A percentile compares a stretch with the other conserved stretches of the same genome.
phyloP scores from a whole-genome alignment of 2,888 invertebrate genomes.

The Lasioglossum pauxillum region DNA sequence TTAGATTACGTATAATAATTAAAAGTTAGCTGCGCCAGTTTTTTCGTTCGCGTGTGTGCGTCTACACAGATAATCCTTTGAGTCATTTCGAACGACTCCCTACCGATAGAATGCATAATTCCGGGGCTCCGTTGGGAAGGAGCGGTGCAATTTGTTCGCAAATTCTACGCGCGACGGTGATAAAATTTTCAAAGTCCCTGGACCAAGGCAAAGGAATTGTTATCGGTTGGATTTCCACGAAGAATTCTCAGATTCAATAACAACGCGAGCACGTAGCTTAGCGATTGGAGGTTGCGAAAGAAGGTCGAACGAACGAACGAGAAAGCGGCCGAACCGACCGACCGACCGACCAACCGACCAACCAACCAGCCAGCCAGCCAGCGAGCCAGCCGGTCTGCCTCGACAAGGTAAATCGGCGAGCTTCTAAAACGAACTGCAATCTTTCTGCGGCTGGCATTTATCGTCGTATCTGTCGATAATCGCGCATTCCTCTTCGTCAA shows the following conservation, averaged over 20 bases:
- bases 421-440: slow-evolving; percentile 67
- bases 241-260: slow-evolving; percentile 46
- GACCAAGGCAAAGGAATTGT: background rate
- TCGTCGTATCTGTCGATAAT: slow-evolving; percentile 72
- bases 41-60: too few relatives aligned
- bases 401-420: slow-evolving; percentile 64
- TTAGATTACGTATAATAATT: too few relatives aligned
- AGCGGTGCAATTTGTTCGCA: background rate
- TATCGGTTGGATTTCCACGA: slow-evolving; percentile 24
- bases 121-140: background rate
- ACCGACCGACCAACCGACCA: slow-evolving; percentile 19
- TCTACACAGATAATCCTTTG: too few relatives aligned
- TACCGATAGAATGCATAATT: background rate
- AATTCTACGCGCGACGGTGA: background rate
- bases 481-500: slow-evolving; percentile 63
- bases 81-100: background rate
- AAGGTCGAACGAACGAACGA: slow-evolving; percentile 52
- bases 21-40: too few relatives aligned
- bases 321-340: slow-evolving; percentile 41
- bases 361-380: background rate
- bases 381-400: slow-evolving; percentile 37
- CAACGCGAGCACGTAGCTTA: slow-evolving; percentile 37
- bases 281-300: slow-evolving; percentile 57
- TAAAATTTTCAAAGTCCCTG: background rate
- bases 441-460: slow-evolving; percentile 67